A percentile compares a stretch with the other conserved stretches of the same genome.
phyloP scores from a whole-genome alignment of 2,113 vertebrate species.

The Anas platyrhynchos region DNA sequence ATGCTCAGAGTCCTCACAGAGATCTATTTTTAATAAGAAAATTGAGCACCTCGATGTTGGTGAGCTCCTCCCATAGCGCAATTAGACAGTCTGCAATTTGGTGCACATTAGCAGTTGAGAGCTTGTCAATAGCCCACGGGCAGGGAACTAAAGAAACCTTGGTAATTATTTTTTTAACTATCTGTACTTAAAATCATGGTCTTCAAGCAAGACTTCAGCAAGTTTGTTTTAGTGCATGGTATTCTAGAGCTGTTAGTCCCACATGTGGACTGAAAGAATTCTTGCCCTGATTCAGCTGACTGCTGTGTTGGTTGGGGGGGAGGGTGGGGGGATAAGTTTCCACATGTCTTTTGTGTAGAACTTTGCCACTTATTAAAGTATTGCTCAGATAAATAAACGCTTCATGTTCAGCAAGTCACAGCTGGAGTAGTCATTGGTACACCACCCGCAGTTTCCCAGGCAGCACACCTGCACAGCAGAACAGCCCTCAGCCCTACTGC shows the following conservation, averaged over 20 bases:
- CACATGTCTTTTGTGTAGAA: background rate
- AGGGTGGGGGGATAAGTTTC: background rate
- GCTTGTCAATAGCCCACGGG: background rate
- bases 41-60: background rate
- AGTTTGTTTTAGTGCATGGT: background rate
- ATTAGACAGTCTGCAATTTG: background rate
- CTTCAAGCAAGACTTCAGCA: background rate
- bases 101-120: background rate
- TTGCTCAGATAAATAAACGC: slow-evolving; percentile 58
- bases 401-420: slow-evolving; percentile 33
- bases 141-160: background rate
- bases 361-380: slow-evolving; percentile 10
- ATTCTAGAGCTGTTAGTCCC: background rate
- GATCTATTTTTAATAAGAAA: background rate
- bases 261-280: background rate
- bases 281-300: background rate
- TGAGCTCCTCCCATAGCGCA: background rate
- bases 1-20: background rate
- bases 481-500: rapidly evolving
- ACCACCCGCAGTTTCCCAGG: background rate
- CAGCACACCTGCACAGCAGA: background rate
- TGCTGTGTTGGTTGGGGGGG: background rate
- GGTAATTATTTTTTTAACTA: background rate
- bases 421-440: background rate
- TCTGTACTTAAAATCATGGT: background rate